Conservation (phyloP, 2,113 vertebrate species). For the Campylomormyrus numenius region DNA sequence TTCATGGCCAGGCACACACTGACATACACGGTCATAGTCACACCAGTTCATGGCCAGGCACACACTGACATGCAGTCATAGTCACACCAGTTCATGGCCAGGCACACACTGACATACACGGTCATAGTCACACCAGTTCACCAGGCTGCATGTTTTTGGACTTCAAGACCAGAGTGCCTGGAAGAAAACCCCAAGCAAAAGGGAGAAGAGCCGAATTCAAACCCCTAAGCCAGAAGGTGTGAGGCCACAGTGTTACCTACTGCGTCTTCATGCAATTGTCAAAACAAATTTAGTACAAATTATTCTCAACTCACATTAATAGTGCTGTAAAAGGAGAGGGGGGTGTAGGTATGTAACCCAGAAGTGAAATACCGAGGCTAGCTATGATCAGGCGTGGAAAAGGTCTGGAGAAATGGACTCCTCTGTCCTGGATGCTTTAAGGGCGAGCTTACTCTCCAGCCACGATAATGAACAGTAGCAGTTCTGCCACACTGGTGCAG, state of each 20-base stretch:
- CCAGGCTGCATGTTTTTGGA: not conserved
- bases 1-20: not conserved
- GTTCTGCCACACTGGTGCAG: not conserved
- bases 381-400: not conserved
- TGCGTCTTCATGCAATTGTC: not conserved
- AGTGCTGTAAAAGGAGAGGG: not conserved
- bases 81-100: too few relatives aligned
- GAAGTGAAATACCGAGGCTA: not conserved
- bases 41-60: too few relatives aligned
- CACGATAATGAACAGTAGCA: not conserved
- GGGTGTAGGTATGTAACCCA: not conserved
- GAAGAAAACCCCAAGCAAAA: not conserved
- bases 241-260: not conserved
- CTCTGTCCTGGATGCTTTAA: not conserved
- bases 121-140: not conserved
- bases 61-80: too few relatives aligned
- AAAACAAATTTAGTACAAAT: not conserved
- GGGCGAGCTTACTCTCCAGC: not conserved
- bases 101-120: not conserved
- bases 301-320: not conserved
- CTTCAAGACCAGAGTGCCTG: not conserved
- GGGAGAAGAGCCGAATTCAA: not conserved
- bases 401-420: not conserved
- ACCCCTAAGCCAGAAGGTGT: not conserved
- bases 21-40: not conserved